Base-by-base conservation (phyloP, 2,888 invertebrate species). In the Andrena camellia region DNA sequence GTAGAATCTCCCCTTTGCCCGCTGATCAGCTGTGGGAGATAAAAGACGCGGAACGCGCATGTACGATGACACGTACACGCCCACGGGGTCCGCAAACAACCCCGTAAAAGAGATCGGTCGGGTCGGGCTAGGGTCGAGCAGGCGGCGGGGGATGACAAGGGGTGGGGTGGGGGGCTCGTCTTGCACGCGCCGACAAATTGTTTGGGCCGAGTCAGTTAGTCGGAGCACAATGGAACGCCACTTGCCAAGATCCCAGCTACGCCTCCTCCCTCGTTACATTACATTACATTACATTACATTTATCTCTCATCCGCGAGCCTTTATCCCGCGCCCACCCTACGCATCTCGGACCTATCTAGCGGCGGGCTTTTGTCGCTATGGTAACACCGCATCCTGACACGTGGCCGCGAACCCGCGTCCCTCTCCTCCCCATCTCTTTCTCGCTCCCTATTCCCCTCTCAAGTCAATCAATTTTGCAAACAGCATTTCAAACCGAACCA, bases 211-310 rank as follows among this genome's bases (percentile, higher is more conserved):
- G 93, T 93, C 93, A 91, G 92, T 93, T 93, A 93, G 93, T 91
- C 90, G 91, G 85, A 88, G 91, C 92, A 91, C 93, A 93, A 93
- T 93, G 90, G 93, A 93, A 92, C 92, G 91, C 90, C 91, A 92
- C 92, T 93, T 92, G 92, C 90, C 90, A 71, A 80, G 67, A 86
- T 83, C 85, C 86, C 83, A 69, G 79, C 77, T 81, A 81, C 88
- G 77, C 87, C 91, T 89, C 93, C 94, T 92, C 92, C 93, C 94
- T 94, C 93, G 93, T 94, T 94, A 93, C 92, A 90, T 93, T 92
- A 90, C 93, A 91, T 93, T 92, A 93, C 93, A 92, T 94, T 94
- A 75, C 93, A 92, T 93, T 93, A 94, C 93, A 93, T 94, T 94
- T 94, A 93, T 94, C 94, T 93, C 92, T 90, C 88, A 90, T 92